Percentiles rank a stretch among this genome's conserved stretches.
Conservation (phyloP, 1,140 invertebrate genomes). For the Sweltsa coloradensis region DNA sequence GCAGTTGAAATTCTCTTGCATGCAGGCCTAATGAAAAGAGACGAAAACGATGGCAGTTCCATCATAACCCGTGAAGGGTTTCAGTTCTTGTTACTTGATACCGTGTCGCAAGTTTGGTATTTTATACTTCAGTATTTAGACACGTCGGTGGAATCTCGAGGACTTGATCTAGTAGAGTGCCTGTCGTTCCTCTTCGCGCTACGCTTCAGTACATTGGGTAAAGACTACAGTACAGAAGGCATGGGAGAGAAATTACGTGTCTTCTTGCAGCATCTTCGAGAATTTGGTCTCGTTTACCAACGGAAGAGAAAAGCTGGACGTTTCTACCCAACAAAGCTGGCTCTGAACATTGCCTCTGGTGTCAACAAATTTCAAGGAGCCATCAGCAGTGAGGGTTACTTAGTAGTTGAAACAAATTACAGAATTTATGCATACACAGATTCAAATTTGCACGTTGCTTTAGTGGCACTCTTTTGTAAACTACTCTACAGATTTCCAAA, state of each 20-base stretch:
- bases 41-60: conserved; percentile 69
- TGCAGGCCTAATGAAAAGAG: conserved; percentile 82
- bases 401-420: conserved; percentile 96
- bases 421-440: conserved; percentile 93
- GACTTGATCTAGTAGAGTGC: conserved; percentile 79
- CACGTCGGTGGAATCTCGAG: conserved; percentile 74
- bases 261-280: conserved; percentile 90
- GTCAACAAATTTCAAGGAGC: conserved; percentile 37
- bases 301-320: conserved; percentile 82
- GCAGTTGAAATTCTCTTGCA: conserved; percentile 83
- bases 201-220: conserved; percentile 90
- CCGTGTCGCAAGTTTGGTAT: conserved; percentile 89
- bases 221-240: conserved; percentile 93
- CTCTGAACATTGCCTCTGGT: conserved; percentile 75
- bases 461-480: conserved; percentile 85
- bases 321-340: conserved; percentile 90
- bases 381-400: conserved; percentile 57
- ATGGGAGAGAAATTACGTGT: conserved; percentile 77
- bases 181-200: conserved; percentile 90
- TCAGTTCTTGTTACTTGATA: conserved; percentile 90
- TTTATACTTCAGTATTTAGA: conserved; percentile 93
- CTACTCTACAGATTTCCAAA: conserved; percentile 92
- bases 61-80: conserved; percentile 87
- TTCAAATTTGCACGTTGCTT: conserved; percentile 82
- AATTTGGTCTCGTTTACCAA: conserved; percentile 96